A percentile compares a stretch with the other conserved stretches of the same genome.
Evolutionary conservation across 2,797 vertebrate species (phyloP).

Genomic region (Pangasius larnaudii): DNA sequence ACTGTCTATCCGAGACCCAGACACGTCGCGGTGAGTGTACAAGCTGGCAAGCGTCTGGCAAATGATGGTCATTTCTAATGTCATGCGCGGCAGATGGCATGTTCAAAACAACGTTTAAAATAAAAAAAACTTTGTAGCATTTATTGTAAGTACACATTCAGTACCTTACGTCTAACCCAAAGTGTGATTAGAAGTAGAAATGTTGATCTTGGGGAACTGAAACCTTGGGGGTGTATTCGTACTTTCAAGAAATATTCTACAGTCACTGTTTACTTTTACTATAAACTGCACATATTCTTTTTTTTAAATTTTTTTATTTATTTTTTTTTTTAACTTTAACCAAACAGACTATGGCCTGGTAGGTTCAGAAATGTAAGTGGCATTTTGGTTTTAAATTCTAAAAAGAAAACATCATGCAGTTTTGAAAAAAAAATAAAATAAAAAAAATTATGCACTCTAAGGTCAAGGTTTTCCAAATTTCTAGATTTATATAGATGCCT

Average conservation of each 20-base stretch:
- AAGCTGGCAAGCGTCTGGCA: not conserved
- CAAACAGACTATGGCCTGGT: not conserved
- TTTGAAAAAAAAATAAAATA: no score
- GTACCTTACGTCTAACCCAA: no score
- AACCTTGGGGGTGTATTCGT: not conserved
- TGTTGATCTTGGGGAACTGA: slow-evolving; percentile 4
- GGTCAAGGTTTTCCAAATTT: not conserved
- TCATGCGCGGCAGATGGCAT: not conserved
- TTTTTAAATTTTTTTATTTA: no score
- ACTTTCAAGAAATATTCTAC: not conserved
- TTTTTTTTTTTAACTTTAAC: not conserved
- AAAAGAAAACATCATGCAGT: not conserved
- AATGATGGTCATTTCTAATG: not conserved
- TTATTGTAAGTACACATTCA: not conserved
- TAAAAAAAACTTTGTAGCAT: not conserved
- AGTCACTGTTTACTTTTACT: not conserved
- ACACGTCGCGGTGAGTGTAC: slow-evolving; percentile 42
- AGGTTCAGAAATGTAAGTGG: not conserved
- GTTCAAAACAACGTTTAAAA: not conserved
- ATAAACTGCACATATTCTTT: not conserved
- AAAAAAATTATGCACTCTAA: not conserved
- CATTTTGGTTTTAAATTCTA: not conserved
- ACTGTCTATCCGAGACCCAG: not conserved
- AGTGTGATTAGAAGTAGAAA: not conserved
- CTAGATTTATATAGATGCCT: not conserved